Conservation (phyloP, 2,888 invertebrate genomes). For the Trissolcus brochymenae region DNA sequence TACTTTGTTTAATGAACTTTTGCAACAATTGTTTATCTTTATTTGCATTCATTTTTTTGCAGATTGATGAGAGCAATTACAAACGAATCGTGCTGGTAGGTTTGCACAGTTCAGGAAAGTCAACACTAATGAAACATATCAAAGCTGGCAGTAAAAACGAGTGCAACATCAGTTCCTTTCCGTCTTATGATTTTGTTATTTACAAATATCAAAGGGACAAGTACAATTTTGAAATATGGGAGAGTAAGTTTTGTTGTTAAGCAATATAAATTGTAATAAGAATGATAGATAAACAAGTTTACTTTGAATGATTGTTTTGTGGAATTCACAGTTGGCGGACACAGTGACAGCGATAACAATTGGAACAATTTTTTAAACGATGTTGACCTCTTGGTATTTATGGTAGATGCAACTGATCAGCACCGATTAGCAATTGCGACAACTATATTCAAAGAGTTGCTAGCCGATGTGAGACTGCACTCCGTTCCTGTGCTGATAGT, state of each 20-base stretch:
- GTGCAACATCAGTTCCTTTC: constrained; percentile 64
- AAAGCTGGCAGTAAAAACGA: constrained; percentile 64
- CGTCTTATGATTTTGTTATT: constrained; percentile 72
- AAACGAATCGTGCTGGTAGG: constrained; percentile 73
- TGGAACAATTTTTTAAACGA: constrained; percentile 75
- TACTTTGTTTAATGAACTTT: background rate
- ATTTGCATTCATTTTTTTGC: constrained; percentile 3
- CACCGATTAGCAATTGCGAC: constrained; percentile 70
- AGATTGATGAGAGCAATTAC: constrained; percentile 74
- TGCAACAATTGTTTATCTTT: background rate
- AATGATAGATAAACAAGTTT: background rate
- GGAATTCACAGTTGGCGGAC: constrained; percentile 69
- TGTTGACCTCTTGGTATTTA: constrained; percentile 75
- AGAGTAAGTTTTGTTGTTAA: constrained; percentile 64
- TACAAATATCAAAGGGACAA: constrained; percentile 68
- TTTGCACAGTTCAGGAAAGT: constrained; percentile 74
- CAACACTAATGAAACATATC: constrained; percentile 73
- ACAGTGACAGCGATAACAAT: constrained; percentile 69
- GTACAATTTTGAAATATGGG: constrained; percentile 72
- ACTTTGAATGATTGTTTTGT: background rate
- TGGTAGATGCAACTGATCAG: constrained; percentile 73
- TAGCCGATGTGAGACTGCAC: constrained; percentile 73
- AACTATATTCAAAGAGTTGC: constrained; percentile 71
- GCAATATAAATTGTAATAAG: background rate
- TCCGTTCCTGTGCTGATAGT: constrained; percentile 73